Evolutionary conservation across 2,888 invertebrate species (phyloP).

Genomic region (Cyclophora albipunctata): DNA sequence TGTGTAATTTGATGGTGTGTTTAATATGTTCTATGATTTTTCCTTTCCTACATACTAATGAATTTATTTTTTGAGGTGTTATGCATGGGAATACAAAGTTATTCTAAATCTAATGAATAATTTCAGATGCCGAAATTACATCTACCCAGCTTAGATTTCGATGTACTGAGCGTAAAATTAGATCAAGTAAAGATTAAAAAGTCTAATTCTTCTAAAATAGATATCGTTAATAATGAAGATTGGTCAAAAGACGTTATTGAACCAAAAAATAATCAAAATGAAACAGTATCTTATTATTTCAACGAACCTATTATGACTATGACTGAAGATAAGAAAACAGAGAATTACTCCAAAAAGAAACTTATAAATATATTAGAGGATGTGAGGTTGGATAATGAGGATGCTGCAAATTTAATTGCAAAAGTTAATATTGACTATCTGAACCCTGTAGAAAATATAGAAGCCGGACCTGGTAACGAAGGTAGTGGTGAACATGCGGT

Average conservation of each 20-base stretch:
- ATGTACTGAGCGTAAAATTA: slow-evolving; percentile 39
- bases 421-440: slow-evolving; percentile 39
- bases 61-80: too few species aligned
- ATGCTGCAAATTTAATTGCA: slow-evolving; percentile 40
- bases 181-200: slow-evolving; percentile 49
- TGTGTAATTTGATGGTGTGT: too few species aligned
- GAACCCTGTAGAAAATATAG: slow-evolving; percentile 34
- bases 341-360: slow-evolving; percentile 46
- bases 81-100: too few species aligned
- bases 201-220: slow-evolving; percentile 19
- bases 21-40: too few species aligned
- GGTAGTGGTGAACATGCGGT: too few species aligned
- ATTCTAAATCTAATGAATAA: background rate
- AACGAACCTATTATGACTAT: slow-evolving; percentile 14
- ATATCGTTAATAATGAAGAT: too few species aligned
- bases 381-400: slow-evolving; percentile 38
- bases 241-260: slow-evolving; percentile 12
- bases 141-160: slow-evolving; percentile 36
- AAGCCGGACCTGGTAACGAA: background rate
- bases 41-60: too few species aligned
- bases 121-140: slow-evolving; percentile 54
- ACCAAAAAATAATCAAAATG: slow-evolving; percentile 14
- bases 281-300: slow-evolving; percentile 32
- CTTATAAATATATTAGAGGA: slow-evolving; percentile 59
- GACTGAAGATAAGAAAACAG: slow-evolving; percentile 17